A percentile compares a stretch with the other conserved stretches of the same genome.
phyloP scores from a whole-genome alignment of 2,113 vertebrate genomes.

The Galemys pyrenaicus region DNA sequence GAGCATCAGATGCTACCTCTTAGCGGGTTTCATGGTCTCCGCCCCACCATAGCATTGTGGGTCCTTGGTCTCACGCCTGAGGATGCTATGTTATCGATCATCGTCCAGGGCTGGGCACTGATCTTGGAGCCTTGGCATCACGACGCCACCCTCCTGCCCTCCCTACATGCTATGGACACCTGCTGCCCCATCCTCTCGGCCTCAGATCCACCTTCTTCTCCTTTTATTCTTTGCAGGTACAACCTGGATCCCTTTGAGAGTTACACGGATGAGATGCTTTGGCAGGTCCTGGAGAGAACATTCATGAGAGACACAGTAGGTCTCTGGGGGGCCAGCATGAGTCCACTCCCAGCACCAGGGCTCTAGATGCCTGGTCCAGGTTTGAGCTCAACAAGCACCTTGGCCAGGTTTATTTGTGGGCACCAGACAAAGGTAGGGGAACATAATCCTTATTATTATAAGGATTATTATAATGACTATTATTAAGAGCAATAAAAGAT shows the following conservation, averaged over 20 bases:
- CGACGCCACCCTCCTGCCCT: rapidly evolving
- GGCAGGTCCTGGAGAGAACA: constrained; percentile 87
- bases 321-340: not conserved
- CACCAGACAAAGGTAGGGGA: not conserved
- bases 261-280: constrained; percentile 85
- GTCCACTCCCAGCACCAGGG: not conserved
- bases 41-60: not conserved
- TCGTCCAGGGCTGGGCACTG: not conserved
- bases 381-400: not conserved
- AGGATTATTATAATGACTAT: too few species aligned
- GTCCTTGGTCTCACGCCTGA: not conserved
- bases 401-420: not conserved
- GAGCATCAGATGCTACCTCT: too few species aligned
- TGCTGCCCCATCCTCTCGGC: rapidly evolving
- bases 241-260: constrained; percentile 87
- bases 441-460: not conserved
- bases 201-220: not conserved
- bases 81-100: too few species aligned
- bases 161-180: not conserved
- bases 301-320: constrained; percentile 88
- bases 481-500: not conserved
- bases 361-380: too few species aligned
- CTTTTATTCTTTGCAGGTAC: constrained; percentile 79
- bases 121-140: rapidly evolving
- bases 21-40: not conserved